A percentile compares a stretch with the other conserved stretches of the same genome.
These are phyloP conservation scores for Numenius phaeopus DNA, from an alignment of 2,797 vertebrate species.

Conservation along the genomic window DNA sequence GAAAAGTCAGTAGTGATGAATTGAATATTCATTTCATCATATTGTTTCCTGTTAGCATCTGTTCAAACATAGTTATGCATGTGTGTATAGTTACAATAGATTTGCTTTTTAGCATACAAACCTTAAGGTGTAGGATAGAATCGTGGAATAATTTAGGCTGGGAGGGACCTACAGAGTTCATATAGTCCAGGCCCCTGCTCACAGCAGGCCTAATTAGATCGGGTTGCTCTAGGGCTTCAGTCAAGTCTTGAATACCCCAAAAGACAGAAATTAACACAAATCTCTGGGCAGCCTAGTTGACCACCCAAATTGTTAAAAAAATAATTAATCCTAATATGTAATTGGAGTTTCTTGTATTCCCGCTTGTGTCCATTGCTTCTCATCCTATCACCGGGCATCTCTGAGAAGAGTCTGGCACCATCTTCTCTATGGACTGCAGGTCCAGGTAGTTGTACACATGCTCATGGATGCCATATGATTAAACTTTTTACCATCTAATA, in stretches of 20 bases:
- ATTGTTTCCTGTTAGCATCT: background rate
- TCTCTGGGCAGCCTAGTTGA: background rate
- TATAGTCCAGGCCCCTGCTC: background rate
- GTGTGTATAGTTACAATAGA: background rate
- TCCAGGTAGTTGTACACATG: background rate
- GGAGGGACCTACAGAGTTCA: background rate
- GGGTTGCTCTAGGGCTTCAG: background rate
- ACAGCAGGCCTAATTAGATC: background rate
- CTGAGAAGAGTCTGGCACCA: background rate
- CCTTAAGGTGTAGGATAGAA: background rate
- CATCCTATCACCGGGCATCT: background rate
- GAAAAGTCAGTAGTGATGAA: background rate
- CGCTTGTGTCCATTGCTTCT: background rate
- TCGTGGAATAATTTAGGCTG: background rate
- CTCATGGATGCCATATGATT: background rate
- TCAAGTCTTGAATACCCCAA: background rate
- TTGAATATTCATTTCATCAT: background rate
- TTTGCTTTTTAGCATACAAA: background rate
- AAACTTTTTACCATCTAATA: background rate
- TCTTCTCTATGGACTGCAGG: background rate
- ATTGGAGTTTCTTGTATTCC: background rate
- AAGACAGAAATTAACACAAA: background rate
- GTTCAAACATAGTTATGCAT: background rate
- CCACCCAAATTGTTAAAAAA: background rate
- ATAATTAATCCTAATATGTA: background rate